Evolutionary conservation across 2,888 invertebrate genomes (phyloP).

Genomic region (Merodon equestris): DNA sequence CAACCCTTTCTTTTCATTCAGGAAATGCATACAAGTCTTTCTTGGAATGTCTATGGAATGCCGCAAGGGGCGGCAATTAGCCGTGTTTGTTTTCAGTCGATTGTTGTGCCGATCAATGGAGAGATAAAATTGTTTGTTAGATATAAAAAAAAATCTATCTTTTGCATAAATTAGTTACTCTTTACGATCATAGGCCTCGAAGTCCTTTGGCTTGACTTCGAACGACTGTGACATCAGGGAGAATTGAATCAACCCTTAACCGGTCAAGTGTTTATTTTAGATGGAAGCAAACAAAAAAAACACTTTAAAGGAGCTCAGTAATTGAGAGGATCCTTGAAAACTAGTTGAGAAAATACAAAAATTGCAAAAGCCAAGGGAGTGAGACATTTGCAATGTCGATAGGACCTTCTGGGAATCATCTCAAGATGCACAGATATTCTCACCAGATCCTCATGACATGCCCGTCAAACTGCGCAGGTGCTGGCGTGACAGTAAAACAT

Average conservation of each 20-base stretch:
- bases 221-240: not conserved
- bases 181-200: not conserved
- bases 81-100: conserved; percentile 56
- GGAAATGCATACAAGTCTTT: conserved; percentile 1
- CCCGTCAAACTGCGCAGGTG: conserved; percentile 41
- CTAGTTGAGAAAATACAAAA: conserved; percentile 34
- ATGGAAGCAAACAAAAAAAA: too few species aligned
- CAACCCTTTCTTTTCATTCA: conserved; percentile 24
- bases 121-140: conserved; percentile 32
- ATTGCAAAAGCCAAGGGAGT: conserved; percentile 13
- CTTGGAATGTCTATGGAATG: not conserved
- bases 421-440: conserved; percentile 30
- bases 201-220: too few species aligned
- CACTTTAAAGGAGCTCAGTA: conserved; percentile 32
- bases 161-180: conserved; percentile 47
- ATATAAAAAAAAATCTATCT: not conserved
- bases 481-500: conserved; percentile 52
- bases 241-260: conserved; percentile 12
- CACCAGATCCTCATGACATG: conserved; percentile 37
- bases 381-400: conserved; percentile 25
- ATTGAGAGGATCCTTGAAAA: conserved; percentile 59
- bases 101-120: conserved; percentile 47
- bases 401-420: conserved; percentile 30
- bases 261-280: conserved; percentile 50
- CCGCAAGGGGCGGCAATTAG: conserved; percentile 56